phyloP scores from a whole-genome alignment of 2,888 invertebrate species.

The Corbicula japonica region DNA sequence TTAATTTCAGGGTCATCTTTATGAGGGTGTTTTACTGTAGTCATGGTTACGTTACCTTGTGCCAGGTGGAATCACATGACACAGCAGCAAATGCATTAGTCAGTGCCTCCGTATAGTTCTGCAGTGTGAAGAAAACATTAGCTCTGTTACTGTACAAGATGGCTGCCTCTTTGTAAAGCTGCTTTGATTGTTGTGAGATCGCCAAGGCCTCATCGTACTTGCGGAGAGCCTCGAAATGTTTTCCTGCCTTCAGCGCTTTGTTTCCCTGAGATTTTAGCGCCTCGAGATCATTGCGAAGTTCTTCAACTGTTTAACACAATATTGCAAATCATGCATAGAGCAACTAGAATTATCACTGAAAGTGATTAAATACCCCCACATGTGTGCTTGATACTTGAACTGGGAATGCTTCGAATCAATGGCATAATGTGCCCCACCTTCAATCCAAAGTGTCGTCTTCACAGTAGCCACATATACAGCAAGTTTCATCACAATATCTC shows the following conservation, averaged over 20 bases:
- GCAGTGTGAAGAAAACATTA: conserved; percentile 53
- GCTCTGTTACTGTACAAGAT: conserved; percentile 72
- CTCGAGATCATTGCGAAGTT: conserved; percentile 53
- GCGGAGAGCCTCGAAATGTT: conserved; percentile 55
- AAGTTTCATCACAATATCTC: too few species aligned
- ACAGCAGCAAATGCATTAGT: conserved; percentile 64
- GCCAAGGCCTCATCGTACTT: conserved; percentile 65
- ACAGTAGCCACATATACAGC: too few species aligned
- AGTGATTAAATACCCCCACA: too few species aligned
- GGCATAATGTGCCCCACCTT: too few species aligned
- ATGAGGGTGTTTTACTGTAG: too few species aligned
- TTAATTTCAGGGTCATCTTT: too few species aligned
- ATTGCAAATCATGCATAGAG: too few species aligned
- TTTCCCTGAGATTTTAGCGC: conserved; percentile 66
- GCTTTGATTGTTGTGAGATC: conserved; percentile 47
- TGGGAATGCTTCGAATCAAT: too few species aligned
- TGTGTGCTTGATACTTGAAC: too few species aligned
- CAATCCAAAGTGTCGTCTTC: too few species aligned
- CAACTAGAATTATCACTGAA: too few species aligned
- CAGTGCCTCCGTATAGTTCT: conserved; percentile 52
- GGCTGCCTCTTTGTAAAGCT: conserved; percentile 66
- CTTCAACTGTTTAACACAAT: conserved; percentile 50
- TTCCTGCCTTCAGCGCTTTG: conserved; percentile 49
- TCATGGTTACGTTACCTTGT: too few species aligned
- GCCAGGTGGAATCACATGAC: conserved; percentile 57